Evolutionary conservation across 2,113 vertebrate genomes (phyloP), one percentile per base, ranked within the genome.

Genomic region (Corydoras sp.): DNA sequence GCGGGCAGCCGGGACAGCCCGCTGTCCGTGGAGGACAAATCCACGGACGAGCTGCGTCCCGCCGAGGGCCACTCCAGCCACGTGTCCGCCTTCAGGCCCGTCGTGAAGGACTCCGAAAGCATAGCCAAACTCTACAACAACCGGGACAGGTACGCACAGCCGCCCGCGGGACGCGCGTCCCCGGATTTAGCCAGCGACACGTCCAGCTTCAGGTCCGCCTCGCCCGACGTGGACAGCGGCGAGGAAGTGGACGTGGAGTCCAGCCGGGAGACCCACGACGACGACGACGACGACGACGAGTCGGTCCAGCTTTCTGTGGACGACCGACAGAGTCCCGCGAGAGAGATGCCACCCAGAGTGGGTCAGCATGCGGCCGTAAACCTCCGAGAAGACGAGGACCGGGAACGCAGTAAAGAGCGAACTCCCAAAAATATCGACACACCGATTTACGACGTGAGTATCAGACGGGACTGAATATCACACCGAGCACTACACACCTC

Each of bases 211-310:
- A 91, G 91, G 63, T 96, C 94, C 0, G 81, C 89, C 8, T 95
- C 94, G 4, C 95, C 95, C 49, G 94, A 92, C 60, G 88, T 89
- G 64, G 94, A 96, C 84, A 95, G 93, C 14, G 90, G 83, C 14
- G 95, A 89, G 50, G 95, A 98, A 71, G 93, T 97, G 79, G 95
- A 98, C 18, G 95, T 98, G 75, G 95, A 97, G 79, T 93, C 93
- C 68, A 91, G 91, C 78, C 90, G 89, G 68, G 92, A 90, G 61
- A 92, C 89, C 0, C 94, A 94, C 9, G 92, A 94, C 0, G 94
- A 95, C 10, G 92, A 94, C 0, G 92, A 94, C 4, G 91, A 91
- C 7, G 77, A 78, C 9, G 75, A 85, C 56, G 85, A 59, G 63
- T 85, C 50, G 54, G 83, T 43, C 7, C 35, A 43, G 7, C 35